Conservation (phyloP, 2,113 vertebrate species). For the Agelaius tricolor region DNA sequence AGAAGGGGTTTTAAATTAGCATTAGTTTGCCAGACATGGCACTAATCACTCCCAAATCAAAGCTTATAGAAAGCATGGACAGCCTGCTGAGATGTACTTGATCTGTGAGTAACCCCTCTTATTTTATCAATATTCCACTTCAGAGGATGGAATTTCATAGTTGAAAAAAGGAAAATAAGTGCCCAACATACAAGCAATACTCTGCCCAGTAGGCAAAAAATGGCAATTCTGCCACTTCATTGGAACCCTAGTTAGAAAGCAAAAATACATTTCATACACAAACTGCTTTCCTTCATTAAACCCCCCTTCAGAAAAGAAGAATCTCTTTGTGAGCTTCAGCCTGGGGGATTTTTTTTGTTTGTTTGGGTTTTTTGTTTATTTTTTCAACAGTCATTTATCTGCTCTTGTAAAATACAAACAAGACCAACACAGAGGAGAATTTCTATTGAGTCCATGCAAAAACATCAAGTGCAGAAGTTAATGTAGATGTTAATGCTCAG, state of each 20-base stretch:
- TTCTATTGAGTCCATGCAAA: not conserved
- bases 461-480: not conserved
- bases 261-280: not conserved
- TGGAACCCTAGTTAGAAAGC: not conserved
- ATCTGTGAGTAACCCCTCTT: not conserved
- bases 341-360: not conserved
- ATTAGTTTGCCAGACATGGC: not conserved
- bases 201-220: not conserved
- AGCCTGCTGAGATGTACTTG: not conserved
- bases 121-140: not conserved
- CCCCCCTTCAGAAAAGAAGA: not conserved
- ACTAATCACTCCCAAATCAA: not conserved
- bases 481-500: not conserved
- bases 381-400: not conserved
- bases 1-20: not conserved
- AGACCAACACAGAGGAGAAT: not conserved
- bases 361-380: not conserved
- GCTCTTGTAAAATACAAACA: not conserved
- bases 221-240: not conserved
- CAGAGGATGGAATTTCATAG: not conserved
- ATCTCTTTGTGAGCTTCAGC: not conserved
- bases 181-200: not conserved
- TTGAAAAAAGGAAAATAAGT: not conserved
- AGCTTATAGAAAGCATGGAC: not conserved
- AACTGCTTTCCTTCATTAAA: not conserved